Conservation (phyloP, 2,113 vertebrate genomes). For the Gallinago media region DNA sequence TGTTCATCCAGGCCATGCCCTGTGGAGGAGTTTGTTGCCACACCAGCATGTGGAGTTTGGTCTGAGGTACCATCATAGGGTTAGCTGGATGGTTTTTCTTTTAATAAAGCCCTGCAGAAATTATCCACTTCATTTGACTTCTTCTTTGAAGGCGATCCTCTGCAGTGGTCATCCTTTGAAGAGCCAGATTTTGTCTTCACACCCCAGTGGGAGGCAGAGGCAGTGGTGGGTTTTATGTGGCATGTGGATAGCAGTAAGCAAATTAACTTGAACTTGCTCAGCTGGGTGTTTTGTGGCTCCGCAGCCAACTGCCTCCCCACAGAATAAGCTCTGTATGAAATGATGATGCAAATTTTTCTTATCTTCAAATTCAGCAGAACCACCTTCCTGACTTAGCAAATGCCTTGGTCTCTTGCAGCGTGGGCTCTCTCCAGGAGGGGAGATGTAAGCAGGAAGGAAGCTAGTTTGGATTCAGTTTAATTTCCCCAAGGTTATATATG, state of each 20-base stretch:
- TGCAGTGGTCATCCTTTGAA: background rate
- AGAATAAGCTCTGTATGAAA: background rate
- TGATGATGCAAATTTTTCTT: background rate
- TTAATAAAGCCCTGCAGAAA: background rate
- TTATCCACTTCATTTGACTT: background rate
- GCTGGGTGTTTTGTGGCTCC: background rate
- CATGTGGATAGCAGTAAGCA: background rate
- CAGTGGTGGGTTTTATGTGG: background rate
- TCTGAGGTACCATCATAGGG: background rate
- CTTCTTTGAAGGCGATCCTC: background rate
- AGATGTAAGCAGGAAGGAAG: background rate
- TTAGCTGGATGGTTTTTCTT: background rate
- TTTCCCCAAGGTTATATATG: background rate
- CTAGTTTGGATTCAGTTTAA: background rate
- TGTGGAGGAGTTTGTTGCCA: background rate
- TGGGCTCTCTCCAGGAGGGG: background rate
- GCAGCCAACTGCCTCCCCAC: background rate
- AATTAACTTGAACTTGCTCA: background rate
- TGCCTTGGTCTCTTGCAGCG: background rate
- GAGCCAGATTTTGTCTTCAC: background rate
- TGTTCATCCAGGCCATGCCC: background rate
- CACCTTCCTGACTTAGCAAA: background rate
- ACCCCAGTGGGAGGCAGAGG: fast-evolving
- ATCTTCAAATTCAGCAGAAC: conserved; percentile 27
- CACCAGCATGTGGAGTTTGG: background rate